Percentiles rank a stretch among this genome's conserved stretches.
Evolutionary conservation across 2,797 vertebrate species (phyloP).

Genomic region (Diglossa cyanea): DNA sequence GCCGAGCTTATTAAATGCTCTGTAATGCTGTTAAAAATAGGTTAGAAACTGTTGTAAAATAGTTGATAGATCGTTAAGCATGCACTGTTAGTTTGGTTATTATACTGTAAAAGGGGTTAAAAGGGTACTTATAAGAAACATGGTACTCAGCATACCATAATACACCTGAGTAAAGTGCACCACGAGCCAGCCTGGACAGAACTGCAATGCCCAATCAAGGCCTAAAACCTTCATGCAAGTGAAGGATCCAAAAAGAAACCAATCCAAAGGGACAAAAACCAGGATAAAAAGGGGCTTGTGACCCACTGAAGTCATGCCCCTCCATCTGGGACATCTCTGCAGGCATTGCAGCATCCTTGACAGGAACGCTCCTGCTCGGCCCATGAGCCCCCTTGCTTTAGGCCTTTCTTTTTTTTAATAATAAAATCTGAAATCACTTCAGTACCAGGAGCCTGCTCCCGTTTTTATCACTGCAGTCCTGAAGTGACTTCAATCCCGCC

Average conservation of each 20-base stretch:
- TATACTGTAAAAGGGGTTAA: background rate
- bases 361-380: rapidly evolving
- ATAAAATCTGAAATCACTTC: background rate
- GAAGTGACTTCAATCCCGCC: background rate
- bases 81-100: background rate
- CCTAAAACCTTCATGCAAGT: background rate
- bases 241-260: background rate
- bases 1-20: background rate
- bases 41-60: background rate
- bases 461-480: background rate
- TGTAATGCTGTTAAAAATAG: background rate
- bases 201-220: background rate
- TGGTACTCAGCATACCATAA: background rate
- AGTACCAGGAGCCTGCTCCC: background rate
- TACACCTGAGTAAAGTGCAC: background rate
- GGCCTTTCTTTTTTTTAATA: background rate
- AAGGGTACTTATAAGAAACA: background rate
- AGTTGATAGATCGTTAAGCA: background rate
- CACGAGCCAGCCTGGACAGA: background rate
- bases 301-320: background rate
- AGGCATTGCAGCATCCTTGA: background rate
- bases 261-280: background rate
- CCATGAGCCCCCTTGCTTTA: background rate
- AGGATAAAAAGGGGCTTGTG: background rate
- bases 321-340: background rate